These are phyloP conservation scores for Daktulosphaira vitifoliae DNA, from an alignment of 1,140 invertebrate species.

Conservation along the genomic window DNA sequence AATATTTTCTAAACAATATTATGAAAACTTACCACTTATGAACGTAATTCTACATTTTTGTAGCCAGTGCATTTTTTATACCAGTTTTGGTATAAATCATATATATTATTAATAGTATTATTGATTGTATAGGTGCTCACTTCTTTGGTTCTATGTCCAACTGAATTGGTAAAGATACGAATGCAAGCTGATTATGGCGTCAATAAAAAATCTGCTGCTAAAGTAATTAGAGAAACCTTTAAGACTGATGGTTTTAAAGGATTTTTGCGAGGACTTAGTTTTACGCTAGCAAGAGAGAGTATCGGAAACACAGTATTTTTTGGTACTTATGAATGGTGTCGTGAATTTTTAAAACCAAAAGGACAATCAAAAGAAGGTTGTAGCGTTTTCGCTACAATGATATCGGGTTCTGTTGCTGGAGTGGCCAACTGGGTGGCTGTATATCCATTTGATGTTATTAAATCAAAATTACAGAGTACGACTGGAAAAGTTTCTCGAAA, in stretches of 20 bases:
- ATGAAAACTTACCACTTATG: no score
- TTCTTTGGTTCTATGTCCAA: slow-evolving; percentile 90
- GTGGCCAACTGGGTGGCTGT: slow-evolving; percentile 80
- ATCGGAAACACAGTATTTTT: slow-evolving; percentile 98
- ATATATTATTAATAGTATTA: no score
- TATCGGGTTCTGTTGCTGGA: slow-evolving; percentile 85
- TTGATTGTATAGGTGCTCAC: slow-evolving; percentile 66
- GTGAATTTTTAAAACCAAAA: slow-evolving; percentile 54
- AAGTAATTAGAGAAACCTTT: slow-evolving; percentile 70
- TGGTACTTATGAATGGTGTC: slow-evolving; percentile 84
- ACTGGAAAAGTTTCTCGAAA: not conserved
- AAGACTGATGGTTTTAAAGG: slow-evolving; percentile 67
- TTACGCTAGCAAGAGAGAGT: slow-evolving; percentile 93
- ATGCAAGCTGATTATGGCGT: slow-evolving; percentile 86
- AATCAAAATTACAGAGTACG: slow-evolving; percentile 77
- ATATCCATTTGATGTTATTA: slow-evolving; percentile 96
- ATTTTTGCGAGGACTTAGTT: slow-evolving; percentile 78
- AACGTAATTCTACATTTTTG: no score
- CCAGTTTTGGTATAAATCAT: no score
- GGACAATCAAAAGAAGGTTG: slow-evolving; percentile 60
- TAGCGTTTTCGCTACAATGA: slow-evolving; percentile 67
- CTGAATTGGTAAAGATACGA: slow-evolving; percentile 95
- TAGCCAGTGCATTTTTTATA: no score
- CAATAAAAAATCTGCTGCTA: not conserved
- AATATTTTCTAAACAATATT: no score